Conservation (phyloP, 2,113 vertebrate species). For the Oreochromis aureus region DNA sequence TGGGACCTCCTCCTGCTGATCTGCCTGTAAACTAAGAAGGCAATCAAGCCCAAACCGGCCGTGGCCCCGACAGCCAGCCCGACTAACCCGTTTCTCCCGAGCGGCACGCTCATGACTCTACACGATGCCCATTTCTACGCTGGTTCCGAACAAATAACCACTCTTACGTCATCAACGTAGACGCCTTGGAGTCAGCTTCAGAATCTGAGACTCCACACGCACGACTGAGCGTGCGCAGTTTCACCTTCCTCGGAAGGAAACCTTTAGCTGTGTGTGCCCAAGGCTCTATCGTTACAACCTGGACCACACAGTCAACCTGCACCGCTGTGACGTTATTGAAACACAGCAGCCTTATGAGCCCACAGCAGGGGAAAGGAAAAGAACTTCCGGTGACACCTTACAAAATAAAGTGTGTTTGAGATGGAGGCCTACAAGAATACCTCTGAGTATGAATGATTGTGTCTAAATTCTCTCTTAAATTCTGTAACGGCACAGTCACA, state of each 20-base stretch:
- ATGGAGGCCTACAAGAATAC: neutral
- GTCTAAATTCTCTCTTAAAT: neutral
- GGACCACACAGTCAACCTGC: neutral
- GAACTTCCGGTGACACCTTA: neutral
- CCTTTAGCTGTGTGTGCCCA: neutral
- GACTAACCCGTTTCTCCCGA: constrained; percentile 55
- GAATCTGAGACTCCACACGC: neutral
- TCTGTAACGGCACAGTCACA: neutral
- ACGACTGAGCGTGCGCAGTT: neutral
- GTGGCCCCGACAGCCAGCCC: constrained; percentile 63
- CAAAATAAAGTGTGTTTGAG: neutral
- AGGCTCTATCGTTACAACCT: neutral
- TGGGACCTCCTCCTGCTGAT: constrained; percentile 27
- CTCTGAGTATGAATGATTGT: neutral
- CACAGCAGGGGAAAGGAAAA: neutral
- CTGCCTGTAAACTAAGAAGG: constrained; percentile 60
- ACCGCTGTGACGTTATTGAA: neutral
- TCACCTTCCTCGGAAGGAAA: neutral
- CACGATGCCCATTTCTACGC: neutral
- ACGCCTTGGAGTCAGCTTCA: neutral
- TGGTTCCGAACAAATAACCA: neutral
- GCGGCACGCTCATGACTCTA: constrained; percentile 16
- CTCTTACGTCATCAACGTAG: neutral
- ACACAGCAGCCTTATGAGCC: neutral
- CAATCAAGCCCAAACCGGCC: constrained; percentile 59